Evolutionary conservation across 2,888 invertebrate species (phyloP).

Genomic region (Synanthedon tipuliformis): DNA sequence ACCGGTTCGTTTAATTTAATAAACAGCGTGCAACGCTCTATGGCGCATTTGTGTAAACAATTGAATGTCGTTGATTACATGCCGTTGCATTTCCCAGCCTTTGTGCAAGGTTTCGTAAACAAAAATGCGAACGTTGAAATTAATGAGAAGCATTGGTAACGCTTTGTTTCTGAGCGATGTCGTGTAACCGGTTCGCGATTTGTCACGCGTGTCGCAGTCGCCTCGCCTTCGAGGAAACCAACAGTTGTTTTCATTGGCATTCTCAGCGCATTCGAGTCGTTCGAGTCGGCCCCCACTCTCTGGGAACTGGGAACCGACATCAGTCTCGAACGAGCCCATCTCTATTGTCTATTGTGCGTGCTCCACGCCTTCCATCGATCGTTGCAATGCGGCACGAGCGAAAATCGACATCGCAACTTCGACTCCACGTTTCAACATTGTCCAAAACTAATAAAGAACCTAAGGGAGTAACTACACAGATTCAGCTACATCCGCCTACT

Average conservation of each 20-base stretch:
- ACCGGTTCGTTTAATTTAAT: not conserved
- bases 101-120: conserved; percentile 29
- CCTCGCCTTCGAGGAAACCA: conserved; percentile 55
- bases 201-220: conserved; percentile 55
- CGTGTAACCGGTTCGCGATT: conserved; percentile 50
- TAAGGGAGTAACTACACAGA: too few relatives aligned
- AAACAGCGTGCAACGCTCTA: not conserved
- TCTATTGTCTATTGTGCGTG: conserved; percentile 34
- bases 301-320: conserved; percentile 25
- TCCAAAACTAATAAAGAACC: conserved; percentile 19
- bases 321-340: conserved; percentile 23
- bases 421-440: conserved; percentile 35
- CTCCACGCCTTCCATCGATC: conserved; percentile 16
- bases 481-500: too few relatives aligned
- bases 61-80: conserved; percentile 18
- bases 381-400: conserved; percentile 24
- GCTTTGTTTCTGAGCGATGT: conserved; percentile 54
- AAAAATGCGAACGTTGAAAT: conserved; percentile 27
- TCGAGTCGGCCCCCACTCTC: conserved; percentile 22
- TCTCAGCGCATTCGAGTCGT: conserved; percentile 46
- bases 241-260: conserved; percentile 60
- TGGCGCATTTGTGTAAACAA: conserved; percentile 21
- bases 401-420: conserved; percentile 22
- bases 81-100: conserved; percentile 19
- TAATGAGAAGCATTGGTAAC: conserved; percentile 50